Base-by-base conservation (phyloP, 2,113 vertebrate genomes). In the Thamnaconus septentrionalis region DNA sequence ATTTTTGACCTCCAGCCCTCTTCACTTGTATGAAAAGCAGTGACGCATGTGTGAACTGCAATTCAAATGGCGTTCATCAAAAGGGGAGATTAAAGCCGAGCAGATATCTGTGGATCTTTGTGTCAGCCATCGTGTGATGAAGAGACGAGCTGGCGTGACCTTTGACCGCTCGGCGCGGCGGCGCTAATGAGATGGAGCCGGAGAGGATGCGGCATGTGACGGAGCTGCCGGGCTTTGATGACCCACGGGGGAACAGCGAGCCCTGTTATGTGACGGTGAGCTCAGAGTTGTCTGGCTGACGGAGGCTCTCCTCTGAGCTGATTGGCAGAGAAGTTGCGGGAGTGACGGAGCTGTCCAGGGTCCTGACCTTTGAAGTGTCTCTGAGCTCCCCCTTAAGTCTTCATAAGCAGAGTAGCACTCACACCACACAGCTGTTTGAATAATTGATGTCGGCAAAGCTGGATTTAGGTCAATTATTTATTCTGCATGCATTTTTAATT, bases 291-390 rank as follows among this genome's bases (percentile, higher is more conserved):
- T 31, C 43, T 8, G 41, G 6, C 12, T 48, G 43, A 55, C 47
- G 59, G 64, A 39, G 39, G 49, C 10, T 66, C 76, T 78, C 69
- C 63, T 48, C 65, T 61, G 58, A 75, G 71, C 71, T 60, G 71
- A 84, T 84, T 76, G 74, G 67, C 57, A 41, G 53, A 56, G 62
- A 70, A 64, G 48, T 49, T 31, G 18, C 18, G 3, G 48, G n/a
- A 52, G 56, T 51, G 73, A 60, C 59, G 63, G 78, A 75, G 74
- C 81, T 84, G 76, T 81, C 76, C 78, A 56, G 64, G 80, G 83
- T 80, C 59, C 70, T 83, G 86, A 82, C 75, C 84, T 87, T 51
- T 75, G 70, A 11, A 75, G 59, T 53, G 39, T 63, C 56, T 67
- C 61, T 61, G 63, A 63, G 68, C 50, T 55, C 53, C 51, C 39